These are phyloP conservation scores for Trematomus bernacchii DNA, from an alignment of 2,797 vertebrate genomes.

Conservation along the genomic window DNA sequence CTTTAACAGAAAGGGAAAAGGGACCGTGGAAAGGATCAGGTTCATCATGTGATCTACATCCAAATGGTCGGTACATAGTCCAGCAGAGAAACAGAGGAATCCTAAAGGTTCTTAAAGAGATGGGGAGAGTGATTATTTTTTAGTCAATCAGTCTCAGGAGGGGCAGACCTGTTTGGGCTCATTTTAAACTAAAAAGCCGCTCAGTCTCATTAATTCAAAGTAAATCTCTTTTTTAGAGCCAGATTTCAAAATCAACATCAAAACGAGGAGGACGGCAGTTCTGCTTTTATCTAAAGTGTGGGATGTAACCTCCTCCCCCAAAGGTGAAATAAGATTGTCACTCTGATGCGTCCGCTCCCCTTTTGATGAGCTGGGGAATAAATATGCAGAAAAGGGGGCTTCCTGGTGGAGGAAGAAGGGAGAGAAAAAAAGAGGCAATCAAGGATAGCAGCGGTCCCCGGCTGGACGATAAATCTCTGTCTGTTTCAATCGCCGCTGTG, in stretches of 20 bases:
- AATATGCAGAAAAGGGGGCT: constrained; percentile 91
- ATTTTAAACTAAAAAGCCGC: background rate
- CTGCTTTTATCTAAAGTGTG: constrained; percentile 53
- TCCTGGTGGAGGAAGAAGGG: constrained; percentile 55
- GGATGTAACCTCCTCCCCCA: constrained; percentile 67
- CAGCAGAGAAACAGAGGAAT: background rate
- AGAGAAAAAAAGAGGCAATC: constrained; percentile 91
- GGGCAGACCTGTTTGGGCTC: background rate
- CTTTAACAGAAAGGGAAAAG: background rate
- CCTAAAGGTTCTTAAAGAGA: background rate
- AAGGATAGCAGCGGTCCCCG: constrained; percentile 89
- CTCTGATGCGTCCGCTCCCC: constrained; percentile 90
- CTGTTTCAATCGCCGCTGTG: constrained; percentile 97
- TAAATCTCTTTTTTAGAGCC: background rate
- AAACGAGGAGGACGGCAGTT: constrained; percentile 21
- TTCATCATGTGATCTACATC: background rate
- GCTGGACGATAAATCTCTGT: constrained; percentile 99
- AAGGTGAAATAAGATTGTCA: constrained; percentile 98
- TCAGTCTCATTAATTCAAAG: constrained; percentile 14
- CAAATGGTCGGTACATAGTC: background rate
- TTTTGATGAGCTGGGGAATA: constrained; percentile 95
- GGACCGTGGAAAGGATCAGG: background rate
- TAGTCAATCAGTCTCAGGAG: background rate
- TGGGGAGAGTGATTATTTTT: background rate
- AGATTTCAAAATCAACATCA: constrained; percentile 2